These are phyloP conservation scores for Amorpha juglandis DNA, from an alignment of 2,888 invertebrate genomes.

Conservation along the genomic window DNA sequence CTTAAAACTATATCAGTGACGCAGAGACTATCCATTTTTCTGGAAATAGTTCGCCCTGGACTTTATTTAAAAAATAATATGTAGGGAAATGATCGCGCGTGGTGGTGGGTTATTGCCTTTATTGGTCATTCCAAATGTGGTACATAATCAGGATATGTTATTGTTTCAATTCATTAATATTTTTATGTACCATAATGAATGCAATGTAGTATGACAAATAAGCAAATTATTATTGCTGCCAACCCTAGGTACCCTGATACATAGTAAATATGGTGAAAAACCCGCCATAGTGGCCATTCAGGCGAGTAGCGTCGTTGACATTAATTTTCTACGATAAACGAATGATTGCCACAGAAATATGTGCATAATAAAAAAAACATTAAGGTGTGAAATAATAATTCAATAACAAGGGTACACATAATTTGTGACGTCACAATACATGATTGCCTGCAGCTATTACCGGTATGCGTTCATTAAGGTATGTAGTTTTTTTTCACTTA, in stretches of 20 bases:
- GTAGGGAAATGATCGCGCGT: not conserved
- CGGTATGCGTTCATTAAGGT: conserved; percentile 8
- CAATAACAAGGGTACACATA: not conserved
- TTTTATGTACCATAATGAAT: conserved; percentile 11
- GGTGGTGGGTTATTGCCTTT: not conserved
- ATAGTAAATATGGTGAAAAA: too few species aligned
- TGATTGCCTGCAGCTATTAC: not conserved
- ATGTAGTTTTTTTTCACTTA: conserved; percentile 1
- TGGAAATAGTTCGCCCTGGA: too few species aligned
- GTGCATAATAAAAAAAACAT: too few species aligned
- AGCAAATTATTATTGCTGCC: too few species aligned
- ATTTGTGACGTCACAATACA: not conserved
- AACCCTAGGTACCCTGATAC: too few species aligned
- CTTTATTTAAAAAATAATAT: too few species aligned
- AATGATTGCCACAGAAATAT: too few species aligned
- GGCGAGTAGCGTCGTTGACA: too few species aligned
- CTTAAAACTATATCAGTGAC: too few species aligned
- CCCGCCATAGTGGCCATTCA: too few species aligned
- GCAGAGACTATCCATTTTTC: too few species aligned
- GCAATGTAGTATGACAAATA: not conserved
- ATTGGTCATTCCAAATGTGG: not conserved
- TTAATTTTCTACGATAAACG: too few species aligned
- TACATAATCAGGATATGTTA: not conserved
- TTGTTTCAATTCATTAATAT: not conserved
- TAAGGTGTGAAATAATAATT: not conserved